phyloP scores from a whole-genome alignment of 2,113 vertebrate species.

The Haliaeetus leucogaster region DNA sequence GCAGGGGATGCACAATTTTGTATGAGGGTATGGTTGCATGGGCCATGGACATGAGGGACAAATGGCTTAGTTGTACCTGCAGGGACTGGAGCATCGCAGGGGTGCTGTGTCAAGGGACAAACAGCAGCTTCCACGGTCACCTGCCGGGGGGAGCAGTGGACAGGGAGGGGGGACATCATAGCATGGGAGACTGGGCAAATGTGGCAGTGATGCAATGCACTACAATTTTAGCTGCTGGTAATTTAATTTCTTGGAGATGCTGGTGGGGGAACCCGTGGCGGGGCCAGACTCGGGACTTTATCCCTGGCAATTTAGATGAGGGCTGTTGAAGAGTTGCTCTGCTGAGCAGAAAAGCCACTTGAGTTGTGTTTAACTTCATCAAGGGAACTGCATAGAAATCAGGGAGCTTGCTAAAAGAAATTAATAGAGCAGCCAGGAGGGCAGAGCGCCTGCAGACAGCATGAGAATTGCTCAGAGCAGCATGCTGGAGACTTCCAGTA shows the following conservation, averaged over 20 bases:
- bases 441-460: conserved; percentile 12
- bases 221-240: no score
- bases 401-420: conserved; percentile 23
- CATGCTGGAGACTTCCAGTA: conserved; percentile 45
- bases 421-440: conserved; percentile 19
- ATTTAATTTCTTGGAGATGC: no score
- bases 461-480: background rate
- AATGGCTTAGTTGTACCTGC: background rate
- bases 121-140: background rate
- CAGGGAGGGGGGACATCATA: background rate
- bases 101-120: background rate
- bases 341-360: no score
- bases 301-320: no score
- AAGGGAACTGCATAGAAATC: conserved; percentile 22
- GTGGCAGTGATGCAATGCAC: no score
- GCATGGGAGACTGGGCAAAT: background rate
- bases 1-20: background rate
- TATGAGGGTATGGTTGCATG: background rate
- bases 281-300: no score
- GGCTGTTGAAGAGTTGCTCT: no score
- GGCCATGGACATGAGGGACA: background rate
- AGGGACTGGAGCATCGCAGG: background rate
- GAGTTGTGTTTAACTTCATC: no score
- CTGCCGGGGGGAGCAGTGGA: background rate
- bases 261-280: no score